Percentiles rank a stretch among this genome's conserved stretches.
phyloP scores from a whole-genome alignment of 2,888 invertebrate species.

The Dexiosoma caninum region DNA sequence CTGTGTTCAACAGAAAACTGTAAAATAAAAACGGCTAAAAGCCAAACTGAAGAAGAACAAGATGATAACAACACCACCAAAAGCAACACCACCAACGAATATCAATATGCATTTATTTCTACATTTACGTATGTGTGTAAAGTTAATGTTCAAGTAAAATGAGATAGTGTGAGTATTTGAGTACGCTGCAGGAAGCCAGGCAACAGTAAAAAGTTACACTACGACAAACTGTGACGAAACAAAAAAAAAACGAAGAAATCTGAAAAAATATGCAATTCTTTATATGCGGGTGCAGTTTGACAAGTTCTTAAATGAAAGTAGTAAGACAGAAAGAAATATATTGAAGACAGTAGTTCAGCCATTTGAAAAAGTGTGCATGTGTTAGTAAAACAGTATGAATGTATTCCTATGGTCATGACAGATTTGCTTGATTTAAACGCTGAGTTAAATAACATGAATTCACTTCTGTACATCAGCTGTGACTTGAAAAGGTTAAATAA shows the following conservation, averaged over 20 bases:
- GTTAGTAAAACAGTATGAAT: too few relatives aligned
- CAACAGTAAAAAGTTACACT: constrained; percentile 39
- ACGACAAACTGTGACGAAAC: constrained; percentile 7
- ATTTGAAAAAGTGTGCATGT: too few relatives aligned
- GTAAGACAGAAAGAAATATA: too few relatives aligned
- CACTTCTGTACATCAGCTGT: too few relatives aligned
- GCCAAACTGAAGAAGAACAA: constrained; percentile 15
- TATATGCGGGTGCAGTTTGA: too few relatives aligned
- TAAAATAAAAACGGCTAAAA: constrained; percentile 9
- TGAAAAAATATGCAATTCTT: constrained; percentile 28
- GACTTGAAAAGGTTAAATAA: too few relatives aligned
- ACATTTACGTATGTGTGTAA: not conserved
- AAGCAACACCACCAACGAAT: constrained; percentile 5
- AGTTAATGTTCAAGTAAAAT: constrained; percentile 9
- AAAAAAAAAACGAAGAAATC: not conserved
- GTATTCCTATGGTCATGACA: too few relatives aligned
- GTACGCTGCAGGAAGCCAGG: constrained; percentile 33
- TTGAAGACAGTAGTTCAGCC: too few relatives aligned
- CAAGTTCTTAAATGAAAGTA: too few relatives aligned
- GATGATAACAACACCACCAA: not conserved
- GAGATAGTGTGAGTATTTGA: constrained; percentile 10
- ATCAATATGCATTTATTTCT: too few relatives aligned
- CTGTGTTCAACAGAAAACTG: constrained; percentile 13
- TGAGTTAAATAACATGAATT: too few relatives aligned
- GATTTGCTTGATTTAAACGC: too few relatives aligned